Base-by-base conservation (phyloP, 2,888 invertebrate species). In the Rhamnusium bicolor region DNA sequence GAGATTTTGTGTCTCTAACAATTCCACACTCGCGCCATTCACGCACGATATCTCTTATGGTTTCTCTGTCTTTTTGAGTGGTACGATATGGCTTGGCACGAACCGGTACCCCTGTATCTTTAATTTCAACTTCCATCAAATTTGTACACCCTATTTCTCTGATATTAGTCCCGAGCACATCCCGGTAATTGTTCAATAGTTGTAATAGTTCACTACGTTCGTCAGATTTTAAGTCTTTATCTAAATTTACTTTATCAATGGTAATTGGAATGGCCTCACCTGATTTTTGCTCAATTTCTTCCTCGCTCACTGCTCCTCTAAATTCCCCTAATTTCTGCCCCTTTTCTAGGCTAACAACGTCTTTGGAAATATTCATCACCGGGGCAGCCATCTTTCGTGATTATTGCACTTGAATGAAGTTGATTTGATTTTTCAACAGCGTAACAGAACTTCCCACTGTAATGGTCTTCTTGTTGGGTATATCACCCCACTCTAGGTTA, bases 1-100 rank as follows among this genome's bases (percentile, higher is more conserved):
- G 29, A 19, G 78, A 75, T 10, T 16, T 71, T 19, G 78, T 78
- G 19, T 78, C 76, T n/a, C 63, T 63, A 6, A 74, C 60, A 7
- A 78, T 72, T 16, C 74, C 72, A 27, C 32, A 56, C 2, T 63
- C 27, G 53, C 62, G 62, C 76, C 74, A 74, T 68, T 73, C 75
- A 2, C 49, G n/a, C 21, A 75, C 62, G 10, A 77, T 75, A 8
- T 75, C 60, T 47, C 58, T 46, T 16, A 75, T 73, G 10, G 54
- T 62, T 51, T 70, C 63, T 54, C 72, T 61, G 12, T 77, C 75
- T 19, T 68, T 53, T 19, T 19, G 32, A 12, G 24, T 71, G 8
- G 65, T 70, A n/a, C 66, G 27, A 54, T 73, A 77, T 16, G 73
- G 73, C 54, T 68, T 77, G 8, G 24, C 7, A 12, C 61, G 47